Base-by-base conservation (phyloP, 1,140 invertebrate species). In the Brachionus rotundiformis region DNA sequence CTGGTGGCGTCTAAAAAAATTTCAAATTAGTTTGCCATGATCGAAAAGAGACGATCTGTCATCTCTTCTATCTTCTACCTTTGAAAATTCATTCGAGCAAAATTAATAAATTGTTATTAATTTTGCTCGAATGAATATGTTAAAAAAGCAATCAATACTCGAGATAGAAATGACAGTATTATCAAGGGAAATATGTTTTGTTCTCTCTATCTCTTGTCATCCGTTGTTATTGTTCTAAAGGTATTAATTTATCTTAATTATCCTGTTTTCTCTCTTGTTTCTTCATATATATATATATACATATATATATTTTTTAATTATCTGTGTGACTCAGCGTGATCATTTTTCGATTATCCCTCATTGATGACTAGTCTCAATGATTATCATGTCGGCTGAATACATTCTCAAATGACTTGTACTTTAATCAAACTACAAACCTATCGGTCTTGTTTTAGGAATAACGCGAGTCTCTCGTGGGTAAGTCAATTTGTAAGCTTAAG, bases 221-320 rank as follows among this genome's bases (percentile, higher is more conserved):
- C 33, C 33, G 29, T 68, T 63, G 61, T 63, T 63, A 63, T 63
- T 68, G 29, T 68, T 68, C 63, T 68, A 68, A 68, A 68, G 63
- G 63, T 68, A 68, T 68, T 68, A 68, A 68, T 68, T 68, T 68
- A 68, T 36, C 63, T 68, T 68, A 68, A 68, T 68, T 68, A 68
- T 68, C 63, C 63, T 68, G 63, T 68, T 68, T 68, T 68, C 29
- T 68, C 63, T 68, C 63, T 68, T 29, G 1, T 36, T 68, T 36
- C 33, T 36, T 68, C 29, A 7, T n/a, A n/a, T n/a, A n/a, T n/a
- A n/a, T n/a, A n/a, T n/a, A n/a, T n/a, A n/a, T n/a, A n/a, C n/a
- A n/a, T n/a, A n/a, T n/a, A n/a, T n/a, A n/a, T n/a, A 29, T 33
- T 63, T 68, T 68, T 36, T 68, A 68, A 68, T 68, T 68, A 68